Evolutionary conservation across 2,797 vertebrate genomes (phyloP).

Genomic region (Syngnathus acus): DNA sequence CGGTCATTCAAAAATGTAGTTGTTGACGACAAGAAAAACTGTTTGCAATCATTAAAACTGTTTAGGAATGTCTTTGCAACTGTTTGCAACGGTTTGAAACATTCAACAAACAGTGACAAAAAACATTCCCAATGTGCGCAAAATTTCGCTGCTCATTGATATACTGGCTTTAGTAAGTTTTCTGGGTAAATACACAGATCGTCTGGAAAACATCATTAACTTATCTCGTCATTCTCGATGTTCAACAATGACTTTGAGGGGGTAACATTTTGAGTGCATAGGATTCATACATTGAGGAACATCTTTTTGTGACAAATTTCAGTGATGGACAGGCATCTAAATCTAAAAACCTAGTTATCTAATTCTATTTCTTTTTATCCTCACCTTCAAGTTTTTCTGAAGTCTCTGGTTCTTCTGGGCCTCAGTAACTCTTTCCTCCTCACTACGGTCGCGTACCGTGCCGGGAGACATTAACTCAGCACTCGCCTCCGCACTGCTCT

Average conservation of each 20-base stretch:
- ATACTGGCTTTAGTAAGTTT: background rate
- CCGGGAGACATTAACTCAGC: constrained; percentile 82
- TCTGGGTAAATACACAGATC: background rate
- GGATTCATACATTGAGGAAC: background rate
- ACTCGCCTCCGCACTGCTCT: constrained; percentile 89
- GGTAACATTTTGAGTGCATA: background rate
- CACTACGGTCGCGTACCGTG: constrained; percentile 85
- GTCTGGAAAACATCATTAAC: background rate
- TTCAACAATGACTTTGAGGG: background rate
- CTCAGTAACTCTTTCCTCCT: constrained; percentile 90
- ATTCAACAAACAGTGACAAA: no score
- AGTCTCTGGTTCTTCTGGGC: constrained; percentile 91
- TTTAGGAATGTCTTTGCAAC: no score
- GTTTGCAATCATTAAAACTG: no score
- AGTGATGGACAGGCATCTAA: background rate
- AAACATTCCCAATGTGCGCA: no score
- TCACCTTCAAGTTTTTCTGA: constrained; percentile 90
- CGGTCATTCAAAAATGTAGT: no score
- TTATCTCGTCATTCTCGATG: background rate
- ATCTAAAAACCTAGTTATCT: no score
- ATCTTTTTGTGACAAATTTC: background rate
- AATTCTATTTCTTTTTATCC: background rate
- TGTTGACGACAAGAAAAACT: no score
- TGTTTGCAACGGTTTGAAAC: no score
- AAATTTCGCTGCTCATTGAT: no score